These are phyloP conservation scores for Cnemophilus loriae DNA, from an alignment of 2,113 vertebrate genomes.

Conservation along the genomic window DNA sequence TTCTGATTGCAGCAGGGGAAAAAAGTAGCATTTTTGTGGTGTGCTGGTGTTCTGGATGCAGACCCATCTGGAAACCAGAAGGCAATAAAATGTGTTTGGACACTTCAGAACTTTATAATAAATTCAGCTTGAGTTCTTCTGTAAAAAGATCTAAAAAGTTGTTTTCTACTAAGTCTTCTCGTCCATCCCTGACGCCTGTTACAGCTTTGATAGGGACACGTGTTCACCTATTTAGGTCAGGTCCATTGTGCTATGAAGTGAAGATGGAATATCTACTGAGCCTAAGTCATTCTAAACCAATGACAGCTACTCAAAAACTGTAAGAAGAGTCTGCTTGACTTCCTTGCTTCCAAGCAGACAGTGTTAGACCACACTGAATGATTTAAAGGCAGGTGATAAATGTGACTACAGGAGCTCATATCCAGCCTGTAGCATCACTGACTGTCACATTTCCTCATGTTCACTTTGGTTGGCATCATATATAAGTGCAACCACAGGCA, in stretches of 20 bases:
- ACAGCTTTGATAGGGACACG: neutral
- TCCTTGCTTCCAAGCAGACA: neutral
- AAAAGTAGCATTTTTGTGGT: slow-evolving; percentile 24
- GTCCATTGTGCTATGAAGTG: neutral
- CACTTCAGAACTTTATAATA: neutral
- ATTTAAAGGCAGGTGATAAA: neutral
- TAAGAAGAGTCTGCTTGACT: neutral
- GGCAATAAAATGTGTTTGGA: slow-evolving; percentile 4
- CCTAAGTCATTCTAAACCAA: neutral
- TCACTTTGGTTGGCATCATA: neutral
- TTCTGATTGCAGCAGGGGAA: neutral
- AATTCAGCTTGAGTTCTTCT: neutral
- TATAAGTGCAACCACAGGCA: neutral
- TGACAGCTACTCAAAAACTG: neutral
- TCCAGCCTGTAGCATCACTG: neutral
- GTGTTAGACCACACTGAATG: neutral
- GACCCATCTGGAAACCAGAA: slow-evolving; percentile 11
- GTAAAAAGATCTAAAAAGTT: neutral
- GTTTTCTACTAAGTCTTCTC: neutral
- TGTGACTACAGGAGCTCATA: neutral
- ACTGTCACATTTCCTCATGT: neutral
- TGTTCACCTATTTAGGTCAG: neutral
- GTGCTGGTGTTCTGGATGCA: neutral
- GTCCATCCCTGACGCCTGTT: neutral
- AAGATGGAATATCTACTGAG: neutral